Base-by-base conservation (phyloP, 2,888 invertebrate species). In the Scaptomyza caliginosa region DNA sequence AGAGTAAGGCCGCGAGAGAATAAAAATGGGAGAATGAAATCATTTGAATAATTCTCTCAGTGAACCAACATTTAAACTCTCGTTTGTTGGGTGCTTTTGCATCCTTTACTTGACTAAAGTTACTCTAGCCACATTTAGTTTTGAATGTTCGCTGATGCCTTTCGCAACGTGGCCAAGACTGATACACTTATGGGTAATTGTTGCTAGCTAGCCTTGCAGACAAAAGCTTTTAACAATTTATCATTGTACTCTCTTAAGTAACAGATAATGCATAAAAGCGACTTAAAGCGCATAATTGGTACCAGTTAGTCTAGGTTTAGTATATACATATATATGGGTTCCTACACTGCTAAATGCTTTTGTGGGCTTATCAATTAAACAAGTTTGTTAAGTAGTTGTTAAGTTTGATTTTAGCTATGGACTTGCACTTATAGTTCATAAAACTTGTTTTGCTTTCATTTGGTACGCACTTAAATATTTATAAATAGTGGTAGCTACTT, bases 41-140 rank as follows among this genome's bases (percentile, higher is more conserved):
- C n/a, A n/a, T n/a, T n/a, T n/a, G n/a, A 11, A 26, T 24, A 48
- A 19, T 30, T 30, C 38, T 36, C 52, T 23, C 36, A 28, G 6
- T 39, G 3, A 4, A 16, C 16, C 42, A 36, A 34, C 23, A 16
- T 42, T 13, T 3, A n/a, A 6, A 7, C 32, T 39, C 45, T 39
- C 45, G 24, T 45, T 39, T 36, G 16, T 21, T 19, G 38, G 23
- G 10, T 21, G 11, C 30, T 39, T 50, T 51, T 45, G 2, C 4
- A 36, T 38, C n/a, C 24, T n/a, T 24, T n/a, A 2, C 34, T 34
- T 3, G 16, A 16, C 34, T 34, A 19, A 42, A 30, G 36, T 24
- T 13, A n/a, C 13, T 28, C 32, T n/a, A 16, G n/a, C 34, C 13
- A n/a, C 32, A 50, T 59, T 73, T 49, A 73, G 73, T 73, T 32